Base-by-base conservation (phyloP, 1,140 invertebrate genomes). In the Lasaia peninsularis region DNA sequence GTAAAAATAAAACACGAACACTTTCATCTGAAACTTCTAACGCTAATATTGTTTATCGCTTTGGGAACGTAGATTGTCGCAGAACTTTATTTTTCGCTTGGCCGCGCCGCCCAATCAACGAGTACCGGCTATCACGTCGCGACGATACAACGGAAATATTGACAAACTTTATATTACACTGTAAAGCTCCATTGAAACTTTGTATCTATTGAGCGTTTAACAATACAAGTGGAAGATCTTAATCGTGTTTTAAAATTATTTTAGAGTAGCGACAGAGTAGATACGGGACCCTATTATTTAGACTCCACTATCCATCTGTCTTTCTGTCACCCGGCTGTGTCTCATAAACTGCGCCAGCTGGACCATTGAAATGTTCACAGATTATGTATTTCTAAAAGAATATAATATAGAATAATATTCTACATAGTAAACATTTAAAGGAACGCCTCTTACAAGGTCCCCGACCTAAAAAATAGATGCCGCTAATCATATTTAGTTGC, bases 51-150 rank as follows among this genome's bases (percentile, higher is more conserved):
- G 62, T 64, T 60, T 60, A 65, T 56, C 54, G 56, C 51, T 61
- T 58, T 52, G 55, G 55, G 63, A 60, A 44, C 28, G 54, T 31
- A 48, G 54, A 51, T 58, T 65, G 56, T 58, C 56, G 56, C 34
- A 33, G 32, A 65, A 65, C 59, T 61, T 65, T 61, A 65, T 65
- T 65, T 65, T 58, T 51, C 56, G 59, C 52, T 50, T 52, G 63
- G 58, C 31, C 28, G 56, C 28, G 24, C 62, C 50, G 57, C 34
- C 52, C 57, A 63, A 63, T 63, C 57, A 63, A 32, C 31, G 51
- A 7, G 18, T 14, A 48, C 40, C 40, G 40, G 40, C 40, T 18
- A 48, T 48, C 40, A 33, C 14, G 51, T 14, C 14, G 50, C 35
- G 14, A 24, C 21, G 35, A 24, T 31, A 48, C 12, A 32, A 32